These are phyloP conservation scores for Bufo gargarizans DNA, from an alignment of 2,113 vertebrate genomes.

Conservation along the genomic window DNA sequence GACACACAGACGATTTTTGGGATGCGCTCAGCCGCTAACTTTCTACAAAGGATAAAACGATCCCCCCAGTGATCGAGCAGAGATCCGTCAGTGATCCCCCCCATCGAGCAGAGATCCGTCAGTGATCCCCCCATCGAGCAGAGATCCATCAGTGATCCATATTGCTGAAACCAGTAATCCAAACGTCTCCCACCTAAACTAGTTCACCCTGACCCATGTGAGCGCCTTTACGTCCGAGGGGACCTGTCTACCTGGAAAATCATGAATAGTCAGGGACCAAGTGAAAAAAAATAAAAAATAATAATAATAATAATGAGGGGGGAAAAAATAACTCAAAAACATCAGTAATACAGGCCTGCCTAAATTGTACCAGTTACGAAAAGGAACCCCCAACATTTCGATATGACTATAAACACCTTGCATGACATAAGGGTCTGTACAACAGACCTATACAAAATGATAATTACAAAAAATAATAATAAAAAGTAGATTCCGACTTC, in stretches of 20 bases:
- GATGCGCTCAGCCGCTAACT: not conserved
- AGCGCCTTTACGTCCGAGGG: not conserved
- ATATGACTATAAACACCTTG: conserved; percentile 89
- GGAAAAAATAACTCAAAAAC: conserved; percentile 68
- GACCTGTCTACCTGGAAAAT: not conserved
- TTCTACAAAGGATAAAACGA: not conserved
- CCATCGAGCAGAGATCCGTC: not conserved
- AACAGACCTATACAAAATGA: conserved; percentile 82
- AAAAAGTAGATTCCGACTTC: conserved; percentile 70
- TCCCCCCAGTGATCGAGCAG: not conserved
- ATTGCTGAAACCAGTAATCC: not conserved
- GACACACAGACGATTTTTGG: not conserved
- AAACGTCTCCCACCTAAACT: not conserved
- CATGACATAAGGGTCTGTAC: conserved; percentile 85
- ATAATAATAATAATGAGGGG: not conserved
- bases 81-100: not conserved
- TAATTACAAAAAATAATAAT: conserved; percentile 73
- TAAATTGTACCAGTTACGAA: conserved; percentile 86
- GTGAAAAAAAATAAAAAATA: not conserved
- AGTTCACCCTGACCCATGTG: not conserved
- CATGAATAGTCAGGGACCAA: not conserved
- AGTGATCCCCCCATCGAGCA: no score
- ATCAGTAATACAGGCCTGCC: conserved; percentile 83
- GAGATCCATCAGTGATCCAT: not conserved
- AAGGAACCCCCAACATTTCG: conserved; percentile 80